Evolutionary conservation across 1,140 invertebrate genomes (phyloP), one percentile per base, ranked within the genome.

Genomic region (Neodiprion lecontei): DNA sequence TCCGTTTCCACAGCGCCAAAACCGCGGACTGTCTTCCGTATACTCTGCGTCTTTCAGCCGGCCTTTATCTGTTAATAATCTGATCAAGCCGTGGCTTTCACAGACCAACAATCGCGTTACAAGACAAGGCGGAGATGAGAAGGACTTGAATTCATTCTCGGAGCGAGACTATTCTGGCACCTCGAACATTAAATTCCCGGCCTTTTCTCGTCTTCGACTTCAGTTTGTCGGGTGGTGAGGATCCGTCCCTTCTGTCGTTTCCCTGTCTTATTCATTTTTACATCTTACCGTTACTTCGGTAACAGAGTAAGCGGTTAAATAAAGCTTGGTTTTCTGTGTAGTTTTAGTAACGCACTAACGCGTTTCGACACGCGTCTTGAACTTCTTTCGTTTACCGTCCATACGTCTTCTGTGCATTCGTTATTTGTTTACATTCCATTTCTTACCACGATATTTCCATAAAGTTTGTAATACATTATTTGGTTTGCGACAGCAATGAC

Each of bases 41-140:
- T 21, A 7, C 14, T 23, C 69, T 21, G 50, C 67, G 70, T 74
- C 67, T 72, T 71, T 76, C 73, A 80, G 78, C 68, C 76, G 75
- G 67, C 76, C 72, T 79, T 80, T 79, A 81, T 79, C 76, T 76
- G 69, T n/a, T 67, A 28, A 67, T 81, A 81, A 81, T 81, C 79
- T 79, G 79, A 80, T 81, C 72, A 76, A 80, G 69, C 72, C 76
- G 73, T 72, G 65, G 72, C 74, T 65, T 72, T 77, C 71, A 21
- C 70, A 69, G 77, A 76, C 77, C 78, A 76, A 81, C 76, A 80
- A 79, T 80, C 73, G 70, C 50, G 75, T 77, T 80, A 77, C 72
- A 67, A 77, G 72, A 80, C 76, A 77, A 79, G 70, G 75, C n/a
- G 53, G 53, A 77, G 72, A 53, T 69, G 12, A 67, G 73, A 71